Conservation (phyloP, 2,113 vertebrate species). For the Anarrhichthys ocellatus region DNA sequence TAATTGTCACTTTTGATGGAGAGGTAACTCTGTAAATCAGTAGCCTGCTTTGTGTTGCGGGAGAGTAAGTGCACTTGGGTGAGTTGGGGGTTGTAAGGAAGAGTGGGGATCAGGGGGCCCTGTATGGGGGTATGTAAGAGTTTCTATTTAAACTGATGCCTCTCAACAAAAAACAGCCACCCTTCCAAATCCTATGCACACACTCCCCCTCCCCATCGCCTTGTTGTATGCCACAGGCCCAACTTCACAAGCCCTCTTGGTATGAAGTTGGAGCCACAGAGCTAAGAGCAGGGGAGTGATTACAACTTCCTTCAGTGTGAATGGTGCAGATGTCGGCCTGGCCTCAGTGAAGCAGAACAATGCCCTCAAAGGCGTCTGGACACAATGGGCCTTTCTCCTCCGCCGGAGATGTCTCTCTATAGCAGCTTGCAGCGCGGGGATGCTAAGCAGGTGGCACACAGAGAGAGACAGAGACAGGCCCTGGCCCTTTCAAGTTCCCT, state of each 20-base stretch:
- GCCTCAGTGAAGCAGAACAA: slow-evolving; percentile 81
- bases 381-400: slow-evolving; percentile 83
- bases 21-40: slow-evolving; percentile 55
- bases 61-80: slow-evolving; percentile 39
- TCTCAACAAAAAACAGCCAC: slow-evolving; percentile 68
- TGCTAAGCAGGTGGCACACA: slow-evolving; percentile 84
- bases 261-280: slow-evolving; percentile 72
- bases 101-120: slow-evolving; percentile 50
- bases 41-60: slow-evolving; percentile 55
- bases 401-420: slow-evolving; percentile 82
- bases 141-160: slow-evolving; percentile 75
- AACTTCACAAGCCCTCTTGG: slow-evolving; percentile 62
- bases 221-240: slow-evolving; percentile 64
- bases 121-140: slow-evolving; percentile 64
- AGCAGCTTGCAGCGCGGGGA: slow-evolving; percentile 77
- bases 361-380: slow-evolving; percentile 80
- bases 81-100: slow-evolving; percentile 44
- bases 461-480: slow-evolving; percentile 66
- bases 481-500: slow-evolving; percentile 76
- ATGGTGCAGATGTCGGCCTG: slow-evolving; percentile 84
- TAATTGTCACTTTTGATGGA: slow-evolving; percentile 67
- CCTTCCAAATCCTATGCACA: slow-evolving; percentile 63
- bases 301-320: slow-evolving; percentile 84
- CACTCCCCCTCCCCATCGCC: slow-evolving; percentile 27
- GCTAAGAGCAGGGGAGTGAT: slow-evolving; percentile 80